Conservation (phyloP, 2,113 vertebrate genomes). For the Paedocypris sp. region DNA sequence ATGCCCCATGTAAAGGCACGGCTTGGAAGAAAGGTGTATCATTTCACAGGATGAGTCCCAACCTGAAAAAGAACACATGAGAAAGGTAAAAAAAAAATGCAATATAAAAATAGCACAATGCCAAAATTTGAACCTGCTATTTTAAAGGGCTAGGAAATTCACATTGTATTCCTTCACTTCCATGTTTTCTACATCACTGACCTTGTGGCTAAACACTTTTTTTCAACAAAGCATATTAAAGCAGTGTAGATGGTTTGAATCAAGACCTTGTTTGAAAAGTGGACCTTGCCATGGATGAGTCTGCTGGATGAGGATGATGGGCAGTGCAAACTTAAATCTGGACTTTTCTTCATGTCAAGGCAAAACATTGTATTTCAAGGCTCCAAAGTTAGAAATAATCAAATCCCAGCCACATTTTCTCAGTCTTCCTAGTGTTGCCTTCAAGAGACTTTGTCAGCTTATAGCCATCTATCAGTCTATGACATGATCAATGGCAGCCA, state of each 20-base stretch:
- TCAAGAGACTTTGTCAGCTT: constrained; percentile 10
- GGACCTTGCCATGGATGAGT: too few relatives aligned
- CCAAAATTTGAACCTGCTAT: neutral
- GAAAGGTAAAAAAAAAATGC: constrained; percentile 4
- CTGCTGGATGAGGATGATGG: too few relatives aligned
- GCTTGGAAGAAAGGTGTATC: constrained; percentile 15
- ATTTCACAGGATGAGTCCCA: neutral
- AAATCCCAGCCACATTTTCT: neutral
- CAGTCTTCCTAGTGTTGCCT: neutral
- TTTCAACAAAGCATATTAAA: too few relatives aligned
- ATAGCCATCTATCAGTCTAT: constrained; percentile 13
- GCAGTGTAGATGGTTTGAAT: too few relatives aligned
- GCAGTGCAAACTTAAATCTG: constrained; percentile 19
- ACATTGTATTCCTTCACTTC: too few relatives aligned
- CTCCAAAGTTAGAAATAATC: neutral
- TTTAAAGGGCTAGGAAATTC: neutral
- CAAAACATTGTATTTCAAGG: neutral
- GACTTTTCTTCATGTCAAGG: neutral
- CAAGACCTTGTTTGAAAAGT: too few relatives aligned
- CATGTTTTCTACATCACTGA: constrained; percentile 25
- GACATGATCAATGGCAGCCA: constrained; percentile 30
- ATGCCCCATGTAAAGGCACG: constrained; percentile 28
- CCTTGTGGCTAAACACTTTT: neutral
- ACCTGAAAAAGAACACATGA: neutral
- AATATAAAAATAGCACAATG: too few relatives aligned